Evolutionary conservation across 1,140 invertebrate genomes (phyloP).

Genomic region (Neotoxoptera formosana): DNA sequence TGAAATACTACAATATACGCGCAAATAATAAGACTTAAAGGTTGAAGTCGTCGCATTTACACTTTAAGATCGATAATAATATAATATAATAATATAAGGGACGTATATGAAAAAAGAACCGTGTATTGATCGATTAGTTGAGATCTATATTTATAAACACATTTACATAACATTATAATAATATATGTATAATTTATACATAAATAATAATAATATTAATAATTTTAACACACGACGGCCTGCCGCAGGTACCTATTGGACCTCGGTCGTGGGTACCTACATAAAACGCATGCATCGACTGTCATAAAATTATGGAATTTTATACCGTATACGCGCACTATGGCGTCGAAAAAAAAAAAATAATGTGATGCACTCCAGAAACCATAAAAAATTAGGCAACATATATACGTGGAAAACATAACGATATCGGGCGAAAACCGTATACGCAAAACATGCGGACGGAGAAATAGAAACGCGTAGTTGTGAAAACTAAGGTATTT

Average conservation of each 20-base stretch:
- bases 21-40: not conserved
- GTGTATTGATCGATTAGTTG: not conserved
- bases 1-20: not conserved
- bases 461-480: not conserved
- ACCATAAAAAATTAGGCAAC: constrained; percentile 17
- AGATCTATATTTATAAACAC: constrained; percentile 26
- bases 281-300: not conserved
- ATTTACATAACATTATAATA: not conserved
- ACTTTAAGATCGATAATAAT: not conserved
- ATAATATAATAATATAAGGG: not conserved
- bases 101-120: not conserved
- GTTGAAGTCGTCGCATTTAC: not conserved
- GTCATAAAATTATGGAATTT: not conserved
- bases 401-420: not conserved
- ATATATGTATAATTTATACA: not conserved
- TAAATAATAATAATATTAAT: not conserved
- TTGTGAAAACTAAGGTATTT: not conserved
- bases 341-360: not conserved
- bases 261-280: not conserved
- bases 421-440: not conserved
- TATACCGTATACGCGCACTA: not conserved
- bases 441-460: not conserved
- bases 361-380: not conserved
- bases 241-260: not conserved
- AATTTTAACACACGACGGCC: not conserved